A percentile compares a stretch with the other conserved stretches of the same genome.
These are phyloP conservation scores for Gastracanthus pulcherrimus DNA, from an alignment of 2,888 invertebrate genomes.

Conservation along the genomic window DNA sequence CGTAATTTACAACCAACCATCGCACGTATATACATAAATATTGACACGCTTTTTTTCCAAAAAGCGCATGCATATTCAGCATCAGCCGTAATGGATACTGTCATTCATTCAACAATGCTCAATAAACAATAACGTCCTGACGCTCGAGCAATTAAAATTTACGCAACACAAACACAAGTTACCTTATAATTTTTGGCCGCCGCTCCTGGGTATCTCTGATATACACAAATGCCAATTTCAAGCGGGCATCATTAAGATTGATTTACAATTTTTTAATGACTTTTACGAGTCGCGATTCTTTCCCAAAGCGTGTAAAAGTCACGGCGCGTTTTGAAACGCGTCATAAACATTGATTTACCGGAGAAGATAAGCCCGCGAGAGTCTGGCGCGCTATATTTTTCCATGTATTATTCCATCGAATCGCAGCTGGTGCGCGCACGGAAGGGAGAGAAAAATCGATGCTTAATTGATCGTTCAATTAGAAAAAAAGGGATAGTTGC, in stretches of 20 bases:
- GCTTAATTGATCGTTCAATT: constrained; percentile 58
- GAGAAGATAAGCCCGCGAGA: background rate
- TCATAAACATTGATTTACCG: constrained; percentile 31
- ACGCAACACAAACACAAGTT: no score
- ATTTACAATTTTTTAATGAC: constrained; percentile 5
- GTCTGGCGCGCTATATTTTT: background rate
- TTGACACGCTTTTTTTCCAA: no score
- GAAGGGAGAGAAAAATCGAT: constrained; percentile 6
- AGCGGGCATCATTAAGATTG: background rate
- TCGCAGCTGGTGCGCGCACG: background rate
- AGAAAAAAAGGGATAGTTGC: constrained; percentile 25
- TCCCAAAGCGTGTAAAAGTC: constrained; percentile 15
- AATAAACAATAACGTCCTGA: no score
- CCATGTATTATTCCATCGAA: background rate
- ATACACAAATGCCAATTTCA: no score
- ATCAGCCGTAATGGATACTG: no score
- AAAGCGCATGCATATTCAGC: no score
- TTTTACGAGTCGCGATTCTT: constrained; percentile 33
- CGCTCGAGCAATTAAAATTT: background rate
- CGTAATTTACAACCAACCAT: no score
- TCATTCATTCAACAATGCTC: no score
- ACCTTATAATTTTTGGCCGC: no score
- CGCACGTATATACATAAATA: no score
- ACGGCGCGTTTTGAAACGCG: background rate
- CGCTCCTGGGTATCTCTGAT: no score